Percentiles rank a stretch among this genome's conserved stretches.
Conservation (phyloP, 2,113 vertebrate genomes). For the Zingel zingel region DNA sequence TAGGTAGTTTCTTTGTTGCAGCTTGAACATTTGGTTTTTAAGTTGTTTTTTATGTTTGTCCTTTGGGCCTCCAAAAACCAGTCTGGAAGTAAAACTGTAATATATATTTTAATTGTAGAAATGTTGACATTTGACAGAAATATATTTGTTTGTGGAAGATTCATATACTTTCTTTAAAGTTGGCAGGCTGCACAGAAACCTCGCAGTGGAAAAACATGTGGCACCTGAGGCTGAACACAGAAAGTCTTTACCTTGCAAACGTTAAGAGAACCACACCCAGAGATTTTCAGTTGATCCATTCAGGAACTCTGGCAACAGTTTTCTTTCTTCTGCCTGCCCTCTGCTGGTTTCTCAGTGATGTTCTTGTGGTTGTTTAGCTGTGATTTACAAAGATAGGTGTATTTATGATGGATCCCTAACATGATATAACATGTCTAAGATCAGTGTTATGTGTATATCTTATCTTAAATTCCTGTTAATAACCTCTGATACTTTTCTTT, state of each 20-base stretch:
- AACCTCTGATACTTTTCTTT: background rate
- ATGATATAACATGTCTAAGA: background rate
- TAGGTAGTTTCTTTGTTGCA: background rate
- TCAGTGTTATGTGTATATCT: background rate
- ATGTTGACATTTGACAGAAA: background rate
- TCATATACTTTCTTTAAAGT: background rate
- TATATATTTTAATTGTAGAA: background rate
- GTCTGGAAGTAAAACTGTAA: background rate
- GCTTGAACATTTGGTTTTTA: background rate
- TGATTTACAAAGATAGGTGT: conserved; percentile 22
- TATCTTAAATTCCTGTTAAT: background rate
- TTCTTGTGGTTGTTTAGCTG: conserved; percentile 14
- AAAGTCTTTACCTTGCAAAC: conserved; percentile 70
- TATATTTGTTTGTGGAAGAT: background rate
- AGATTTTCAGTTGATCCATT: conserved; percentile 24
- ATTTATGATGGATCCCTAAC: background rate
- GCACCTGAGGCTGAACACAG: conserved; percentile 33
- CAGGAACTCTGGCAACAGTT: background rate
- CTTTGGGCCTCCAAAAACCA: background rate
- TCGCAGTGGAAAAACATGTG: background rate
- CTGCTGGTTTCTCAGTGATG: conserved; percentile 53
- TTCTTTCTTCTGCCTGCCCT: conserved; percentile 49
- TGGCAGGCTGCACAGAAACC: background rate
- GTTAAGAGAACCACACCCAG: conserved; percentile 66
- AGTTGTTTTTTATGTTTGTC: background rate